Conservation (phyloP, 1,140 invertebrate species). For the Idris sp. region DNA sequence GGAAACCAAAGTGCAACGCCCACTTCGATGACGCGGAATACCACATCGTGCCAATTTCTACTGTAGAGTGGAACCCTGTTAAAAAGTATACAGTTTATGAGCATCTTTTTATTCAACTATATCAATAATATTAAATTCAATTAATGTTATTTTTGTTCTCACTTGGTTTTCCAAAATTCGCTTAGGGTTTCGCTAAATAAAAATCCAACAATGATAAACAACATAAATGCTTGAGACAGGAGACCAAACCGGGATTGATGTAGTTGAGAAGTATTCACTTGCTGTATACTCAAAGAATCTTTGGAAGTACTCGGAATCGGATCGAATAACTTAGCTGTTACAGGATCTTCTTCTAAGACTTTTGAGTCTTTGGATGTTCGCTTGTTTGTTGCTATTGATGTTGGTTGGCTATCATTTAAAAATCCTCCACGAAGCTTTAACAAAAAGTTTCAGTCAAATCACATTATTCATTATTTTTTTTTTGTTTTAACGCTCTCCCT, state of each 20-base stretch:
- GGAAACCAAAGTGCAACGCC: slow-evolving; percentile 97
- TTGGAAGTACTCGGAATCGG: slow-evolving; percentile 70
- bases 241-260: slow-evolving; percentile 93
- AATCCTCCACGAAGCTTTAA: slow-evolving; percentile 85
- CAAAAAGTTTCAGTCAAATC: no score
- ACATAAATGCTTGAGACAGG: slow-evolving; percentile 90
- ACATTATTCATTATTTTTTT: no score
- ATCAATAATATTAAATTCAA: no score
- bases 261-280: slow-evolving; percentile 91
- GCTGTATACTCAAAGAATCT: slow-evolving; percentile 65
- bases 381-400: slow-evolving; percentile 79
- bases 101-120: no score
- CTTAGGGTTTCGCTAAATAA: slow-evolving; percentile 93
- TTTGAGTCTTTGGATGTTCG: slow-evolving; percentile 66
- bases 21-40: slow-evolving; percentile 94
- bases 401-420: slow-evolving; percentile 79
- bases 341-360: slow-evolving; percentile 69
- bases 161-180: slow-evolving; percentile 95
- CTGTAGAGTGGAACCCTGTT: slow-evolving; percentile 90
- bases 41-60: slow-evolving; percentile 93
- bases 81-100: no score
- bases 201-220: slow-evolving; percentile 92
- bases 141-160: no score
- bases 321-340: slow-evolving; percentile 73
- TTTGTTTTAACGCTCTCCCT: no score